phyloP scores from a whole-genome alignment of 2,113 vertebrate species.

The Collichthys lucidus region DNA sequence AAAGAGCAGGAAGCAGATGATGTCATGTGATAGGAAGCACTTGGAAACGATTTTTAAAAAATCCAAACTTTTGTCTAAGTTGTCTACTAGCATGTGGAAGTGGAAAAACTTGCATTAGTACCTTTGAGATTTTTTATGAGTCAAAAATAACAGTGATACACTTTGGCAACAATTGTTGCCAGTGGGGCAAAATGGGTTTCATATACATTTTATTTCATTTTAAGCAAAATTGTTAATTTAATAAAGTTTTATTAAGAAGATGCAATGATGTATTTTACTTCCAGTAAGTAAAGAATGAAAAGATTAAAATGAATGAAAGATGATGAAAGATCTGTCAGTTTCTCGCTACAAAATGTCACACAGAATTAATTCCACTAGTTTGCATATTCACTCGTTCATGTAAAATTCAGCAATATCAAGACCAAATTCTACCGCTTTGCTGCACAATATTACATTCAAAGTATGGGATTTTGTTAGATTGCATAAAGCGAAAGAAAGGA shows the following conservation, averaged over 20 bases:
- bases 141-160: background rate
- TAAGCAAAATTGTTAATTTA: background rate
- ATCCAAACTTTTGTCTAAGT: background rate
- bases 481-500: background rate
- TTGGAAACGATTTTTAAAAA: background rate
- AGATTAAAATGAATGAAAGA: background rate
- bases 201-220: background rate
- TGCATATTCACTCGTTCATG: background rate
- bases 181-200: too few relatives aligned
- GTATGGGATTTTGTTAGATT: background rate
- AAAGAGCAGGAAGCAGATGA: conserved; percentile 1
- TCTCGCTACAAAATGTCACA: too few relatives aligned
- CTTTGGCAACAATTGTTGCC: background rate
- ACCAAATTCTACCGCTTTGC: background rate
- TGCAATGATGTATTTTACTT: background rate
- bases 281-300: background rate
- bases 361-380: background rate
- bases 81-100: background rate
- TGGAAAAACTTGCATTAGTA: background rate
- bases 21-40: background rate
- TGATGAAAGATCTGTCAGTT: background rate
- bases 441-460: background rate
- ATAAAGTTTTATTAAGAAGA: background rate
- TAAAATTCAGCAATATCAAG: background rate
- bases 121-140: background rate